These are phyloP conservation scores for Pharmacophagus antenor DNA, from an alignment of 2,888 invertebrate species.

Conservation along the genomic window DNA sequence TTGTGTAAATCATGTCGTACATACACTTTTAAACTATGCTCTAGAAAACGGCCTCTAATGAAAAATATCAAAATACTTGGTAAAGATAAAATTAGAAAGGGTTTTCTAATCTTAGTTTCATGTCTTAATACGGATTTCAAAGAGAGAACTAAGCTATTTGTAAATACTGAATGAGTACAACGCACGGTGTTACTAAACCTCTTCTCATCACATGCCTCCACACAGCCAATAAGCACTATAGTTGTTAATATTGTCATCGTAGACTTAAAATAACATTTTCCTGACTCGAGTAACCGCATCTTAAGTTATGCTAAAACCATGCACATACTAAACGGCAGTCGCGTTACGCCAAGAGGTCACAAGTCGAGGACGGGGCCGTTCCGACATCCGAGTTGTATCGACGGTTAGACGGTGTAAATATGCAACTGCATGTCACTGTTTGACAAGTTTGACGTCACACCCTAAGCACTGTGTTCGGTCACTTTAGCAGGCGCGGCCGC, in stretches of 20 bases:
- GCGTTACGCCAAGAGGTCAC: slow-evolving; percentile 55
- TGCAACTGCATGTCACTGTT: slow-evolving; percentile 80
- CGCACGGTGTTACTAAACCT: slow-evolving; percentile 80
- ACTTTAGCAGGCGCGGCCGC: slow-evolving; percentile 74
- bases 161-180: slow-evolving; percentile 74
- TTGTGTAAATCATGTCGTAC: no score
- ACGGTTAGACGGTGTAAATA: slow-evolving; percentile 71
- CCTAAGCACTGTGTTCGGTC: slow-evolving; percentile 80
- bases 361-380: slow-evolving; percentile 49
- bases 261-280: slow-evolving; percentile 78
- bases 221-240: slow-evolving; percentile 80
- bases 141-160: slow-evolving; percentile 57
- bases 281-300: slow-evolving; percentile 78
- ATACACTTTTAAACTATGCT: no score
- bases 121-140: background rate
- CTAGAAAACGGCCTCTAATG: background rate
- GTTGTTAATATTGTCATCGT: slow-evolving; percentile 77
- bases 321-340: slow-evolving; percentile 72
- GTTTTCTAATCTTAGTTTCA: background rate
- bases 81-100: background rate
- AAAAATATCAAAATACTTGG: background rate
- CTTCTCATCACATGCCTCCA: slow-evolving; percentile 80
- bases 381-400: slow-evolving; percentile 54
- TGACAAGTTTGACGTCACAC: slow-evolving; percentile 79
- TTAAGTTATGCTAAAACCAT: slow-evolving; percentile 79